These are phyloP conservation scores for Chelidonichthys spinosus DNA, from an alignment of 2,797 vertebrate species.

Conservation along the genomic window DNA sequence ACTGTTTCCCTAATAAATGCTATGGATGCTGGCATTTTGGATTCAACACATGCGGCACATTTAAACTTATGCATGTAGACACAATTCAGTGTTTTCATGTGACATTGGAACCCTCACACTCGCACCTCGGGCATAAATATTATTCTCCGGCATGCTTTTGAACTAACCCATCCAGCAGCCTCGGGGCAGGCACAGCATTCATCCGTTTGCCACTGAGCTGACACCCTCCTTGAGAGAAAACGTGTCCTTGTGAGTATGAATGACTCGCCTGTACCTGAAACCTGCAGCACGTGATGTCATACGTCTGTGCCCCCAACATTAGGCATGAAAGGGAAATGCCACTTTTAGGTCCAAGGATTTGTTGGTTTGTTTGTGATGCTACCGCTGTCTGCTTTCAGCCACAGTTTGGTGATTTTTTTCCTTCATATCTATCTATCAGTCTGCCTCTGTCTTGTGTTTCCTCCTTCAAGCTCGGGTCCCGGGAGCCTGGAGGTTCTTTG, in stretches of 20 bases:
- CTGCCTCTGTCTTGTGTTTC: too few relatives aligned
- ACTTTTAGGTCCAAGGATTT: background rate
- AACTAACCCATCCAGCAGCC: constrained; percentile 49
- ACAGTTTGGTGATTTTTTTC: background rate
- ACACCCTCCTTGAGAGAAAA: constrained; percentile 34
- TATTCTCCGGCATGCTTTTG: constrained; percentile 51
- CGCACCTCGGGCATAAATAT: constrained; percentile 47
- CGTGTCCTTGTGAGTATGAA: constrained; percentile 42
- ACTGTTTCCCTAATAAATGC: background rate
- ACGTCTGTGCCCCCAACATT: background rate
- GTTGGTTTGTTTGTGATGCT: background rate
- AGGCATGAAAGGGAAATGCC: background rate
- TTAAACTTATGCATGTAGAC: background rate
- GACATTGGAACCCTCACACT: constrained; percentile 38
- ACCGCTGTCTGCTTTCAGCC: background rate
- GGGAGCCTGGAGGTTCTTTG: background rate
- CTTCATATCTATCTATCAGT: too few relatives aligned
- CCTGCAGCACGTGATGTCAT: background rate
- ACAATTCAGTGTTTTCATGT: constrained; percentile 10
- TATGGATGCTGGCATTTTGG: background rate
- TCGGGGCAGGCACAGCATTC: constrained; percentile 43
- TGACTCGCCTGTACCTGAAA: constrained; percentile 48
- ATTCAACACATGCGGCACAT: background rate
- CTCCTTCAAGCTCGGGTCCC: too few relatives aligned
- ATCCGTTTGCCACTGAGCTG: constrained; percentile 45